Evolutionary conservation across 2,113 vertebrate species (phyloP).

Genomic region (Elaphurus davidianus): DNA sequence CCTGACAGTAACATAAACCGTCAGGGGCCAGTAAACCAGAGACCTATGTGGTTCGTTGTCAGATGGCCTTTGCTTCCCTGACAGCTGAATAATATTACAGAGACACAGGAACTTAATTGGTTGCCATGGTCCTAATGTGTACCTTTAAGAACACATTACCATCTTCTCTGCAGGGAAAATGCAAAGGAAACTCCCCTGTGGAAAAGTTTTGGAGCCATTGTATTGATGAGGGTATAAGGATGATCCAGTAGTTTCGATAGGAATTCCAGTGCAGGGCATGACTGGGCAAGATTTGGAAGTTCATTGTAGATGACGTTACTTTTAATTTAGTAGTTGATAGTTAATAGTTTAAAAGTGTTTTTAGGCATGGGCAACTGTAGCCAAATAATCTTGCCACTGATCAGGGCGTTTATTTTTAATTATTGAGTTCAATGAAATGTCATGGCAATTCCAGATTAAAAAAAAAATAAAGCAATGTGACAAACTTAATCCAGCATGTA

Average conservation of each 20-base stretch:
- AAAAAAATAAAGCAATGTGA: not conserved
- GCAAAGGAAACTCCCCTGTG: not conserved
- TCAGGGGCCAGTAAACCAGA: not conserved
- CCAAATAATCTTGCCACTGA: not conserved
- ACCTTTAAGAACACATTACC: not conserved
- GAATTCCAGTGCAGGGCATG: not conserved
- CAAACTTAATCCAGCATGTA: not conserved
- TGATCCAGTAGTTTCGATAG: not conserved
- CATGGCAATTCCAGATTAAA: not conserved
- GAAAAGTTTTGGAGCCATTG: too few relatives aligned
- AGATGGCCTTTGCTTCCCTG: not conserved
- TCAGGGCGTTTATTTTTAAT: not conserved
- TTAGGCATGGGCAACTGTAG: not conserved
- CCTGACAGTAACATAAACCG: not conserved
- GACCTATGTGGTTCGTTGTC: not conserved
- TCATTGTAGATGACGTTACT: not conserved
- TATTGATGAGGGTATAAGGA: not conserved
- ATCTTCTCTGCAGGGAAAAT: not conserved
- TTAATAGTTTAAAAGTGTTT: not conserved
- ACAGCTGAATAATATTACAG: not conserved
- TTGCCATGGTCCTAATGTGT: not conserved
- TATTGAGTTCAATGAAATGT: not conserved
- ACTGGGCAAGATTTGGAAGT: not conserved
- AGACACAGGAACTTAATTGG: not conserved
- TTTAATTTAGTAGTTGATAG: not conserved